Percentiles rank a stretch among this genome's conserved stretches.
Evolutionary conservation across 1,140 invertebrate genomes (phyloP).

Genomic region (Philotrypesis tridentata): DNA sequence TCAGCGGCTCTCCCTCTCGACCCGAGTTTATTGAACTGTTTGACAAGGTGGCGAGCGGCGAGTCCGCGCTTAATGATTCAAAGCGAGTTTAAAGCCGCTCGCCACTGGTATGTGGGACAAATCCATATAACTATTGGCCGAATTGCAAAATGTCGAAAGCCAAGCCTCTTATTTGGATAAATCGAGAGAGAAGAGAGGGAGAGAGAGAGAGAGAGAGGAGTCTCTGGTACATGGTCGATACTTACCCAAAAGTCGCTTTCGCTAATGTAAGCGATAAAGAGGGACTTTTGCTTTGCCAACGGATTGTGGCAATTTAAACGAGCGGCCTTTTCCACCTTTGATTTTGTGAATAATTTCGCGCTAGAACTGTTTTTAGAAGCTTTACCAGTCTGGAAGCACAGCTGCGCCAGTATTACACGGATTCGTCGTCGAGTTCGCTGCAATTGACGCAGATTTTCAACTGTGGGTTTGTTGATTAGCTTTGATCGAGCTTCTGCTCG

Average conservation of each 20-base stretch:
- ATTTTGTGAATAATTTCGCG: too few relatives aligned
- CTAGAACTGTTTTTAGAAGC: too few relatives aligned
- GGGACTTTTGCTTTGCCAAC: background rate
- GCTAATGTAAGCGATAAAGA: too few relatives aligned
- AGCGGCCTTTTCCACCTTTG: background rate
- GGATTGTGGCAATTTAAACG: background rate
- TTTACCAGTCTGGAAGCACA: too few relatives aligned
- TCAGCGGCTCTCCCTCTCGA: background rate
- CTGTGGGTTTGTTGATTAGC: background rate
- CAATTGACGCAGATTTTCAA: too few relatives aligned
- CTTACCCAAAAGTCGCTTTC: too few relatives aligned
- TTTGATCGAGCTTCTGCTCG: background rate
- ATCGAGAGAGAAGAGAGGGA: background rate
- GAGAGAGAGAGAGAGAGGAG: too few relatives aligned
- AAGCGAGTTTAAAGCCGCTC: conserved; percentile 4
- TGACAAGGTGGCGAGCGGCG: background rate
- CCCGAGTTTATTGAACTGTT: conserved; percentile 32
- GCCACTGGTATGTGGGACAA: background rate
- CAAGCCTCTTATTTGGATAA: background rate
- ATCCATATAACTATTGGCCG: conserved; percentile 1
- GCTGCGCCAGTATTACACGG: too few relatives aligned
- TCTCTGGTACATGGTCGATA: too few relatives aligned
- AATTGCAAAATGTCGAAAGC: conserved; percentile 20
- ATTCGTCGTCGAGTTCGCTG: too few relatives aligned
- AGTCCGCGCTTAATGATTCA: conserved; percentile 33